Conservation (phyloP, 2,888 invertebrate species). For the Chouioia cunea region DNA sequence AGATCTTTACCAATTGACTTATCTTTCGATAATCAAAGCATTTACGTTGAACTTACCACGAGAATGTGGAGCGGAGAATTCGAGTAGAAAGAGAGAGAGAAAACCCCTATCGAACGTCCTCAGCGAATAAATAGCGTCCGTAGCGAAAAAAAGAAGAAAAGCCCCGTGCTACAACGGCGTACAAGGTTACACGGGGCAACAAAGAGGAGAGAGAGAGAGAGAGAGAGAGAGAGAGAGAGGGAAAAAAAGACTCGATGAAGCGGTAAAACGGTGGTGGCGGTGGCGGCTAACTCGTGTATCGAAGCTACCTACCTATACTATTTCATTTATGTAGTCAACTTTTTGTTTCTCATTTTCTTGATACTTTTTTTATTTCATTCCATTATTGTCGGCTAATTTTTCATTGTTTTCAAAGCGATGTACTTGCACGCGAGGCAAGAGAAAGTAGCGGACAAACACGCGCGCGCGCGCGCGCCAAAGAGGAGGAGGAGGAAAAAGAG, state of each 20-base stretch:
- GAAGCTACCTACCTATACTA: too few species aligned
- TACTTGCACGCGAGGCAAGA: background rate
- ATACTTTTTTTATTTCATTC: background rate
- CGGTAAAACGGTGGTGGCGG: too few species aligned
- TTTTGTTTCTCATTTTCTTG: background rate
- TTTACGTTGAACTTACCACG: too few species aligned
- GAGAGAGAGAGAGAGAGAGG: background rate
- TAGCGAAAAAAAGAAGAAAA: slow-evolving; percentile 30
- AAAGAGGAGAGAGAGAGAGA: background rate
- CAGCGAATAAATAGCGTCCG: slow-evolving; percentile 30
- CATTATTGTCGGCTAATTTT: slow-evolving; percentile 12
- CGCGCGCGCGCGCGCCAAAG: slow-evolving; percentile 23
- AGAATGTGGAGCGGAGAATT: background rate
- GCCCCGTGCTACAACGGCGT: background rate
- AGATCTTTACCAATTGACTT: too few species aligned
- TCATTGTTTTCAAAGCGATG: background rate
- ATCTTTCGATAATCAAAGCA: too few species aligned
- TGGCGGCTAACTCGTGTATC: too few species aligned
- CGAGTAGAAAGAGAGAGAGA: slow-evolving; percentile 8
- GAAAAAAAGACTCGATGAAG: too few species aligned
- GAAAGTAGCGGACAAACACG: background rate
- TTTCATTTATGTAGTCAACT: background rate
- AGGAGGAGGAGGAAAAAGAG: slow-evolving; percentile 21
- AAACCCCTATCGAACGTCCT: slow-evolving; percentile 21
- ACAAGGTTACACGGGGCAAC: background rate